These are phyloP conservation scores for Cistogaster globosa DNA, from an alignment of 2,888 invertebrate genomes.

Conservation along the genomic window DNA sequence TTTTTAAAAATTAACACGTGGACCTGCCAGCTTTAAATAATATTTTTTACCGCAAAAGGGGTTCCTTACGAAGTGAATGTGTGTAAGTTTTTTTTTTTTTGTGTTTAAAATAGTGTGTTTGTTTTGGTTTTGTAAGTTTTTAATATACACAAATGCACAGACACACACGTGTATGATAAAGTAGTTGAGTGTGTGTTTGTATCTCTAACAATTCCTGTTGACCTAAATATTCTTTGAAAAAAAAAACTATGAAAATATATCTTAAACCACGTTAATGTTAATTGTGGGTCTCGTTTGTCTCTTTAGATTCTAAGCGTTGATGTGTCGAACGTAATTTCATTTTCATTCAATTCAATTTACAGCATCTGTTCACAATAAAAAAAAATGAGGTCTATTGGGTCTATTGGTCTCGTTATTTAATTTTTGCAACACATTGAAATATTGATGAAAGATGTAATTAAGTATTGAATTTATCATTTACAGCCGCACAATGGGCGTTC, in stretches of 20 bases:
- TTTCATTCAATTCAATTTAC: constrained; percentile 20
- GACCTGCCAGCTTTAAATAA: neutral
- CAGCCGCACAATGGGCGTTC: too few species aligned
- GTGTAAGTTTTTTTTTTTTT: constrained; percentile 1
- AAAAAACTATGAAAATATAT: neutral
- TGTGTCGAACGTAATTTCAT: constrained; percentile 20
- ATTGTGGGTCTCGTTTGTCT: constrained; percentile 29
- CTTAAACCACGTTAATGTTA: constrained; percentile 11
- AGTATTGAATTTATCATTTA: too few species aligned
- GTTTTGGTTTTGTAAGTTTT: neutral
- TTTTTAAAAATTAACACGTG: neutral
- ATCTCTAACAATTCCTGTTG: constrained; percentile 42
- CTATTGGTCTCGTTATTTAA: too few species aligned
- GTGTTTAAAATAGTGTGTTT: neutral
- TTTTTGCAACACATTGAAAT: too few species aligned
- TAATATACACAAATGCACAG: neutral
- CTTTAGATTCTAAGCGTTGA: constrained; percentile 27
- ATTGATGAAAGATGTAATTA: too few species aligned
- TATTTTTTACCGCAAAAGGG: neutral
- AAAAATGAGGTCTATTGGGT: too few species aligned
- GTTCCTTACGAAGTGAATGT: neutral
- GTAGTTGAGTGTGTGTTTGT: neutral
- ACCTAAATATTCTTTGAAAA: constrained; percentile 38
- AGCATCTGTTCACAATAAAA: too few species aligned
- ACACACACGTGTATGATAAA: neutral